A percentile compares a stretch with the other conserved stretches of the same genome.
These are phyloP conservation scores for Cheilinus undulatus DNA, from an alignment of 2,113 vertebrate genomes.

Conservation along the genomic window DNA sequence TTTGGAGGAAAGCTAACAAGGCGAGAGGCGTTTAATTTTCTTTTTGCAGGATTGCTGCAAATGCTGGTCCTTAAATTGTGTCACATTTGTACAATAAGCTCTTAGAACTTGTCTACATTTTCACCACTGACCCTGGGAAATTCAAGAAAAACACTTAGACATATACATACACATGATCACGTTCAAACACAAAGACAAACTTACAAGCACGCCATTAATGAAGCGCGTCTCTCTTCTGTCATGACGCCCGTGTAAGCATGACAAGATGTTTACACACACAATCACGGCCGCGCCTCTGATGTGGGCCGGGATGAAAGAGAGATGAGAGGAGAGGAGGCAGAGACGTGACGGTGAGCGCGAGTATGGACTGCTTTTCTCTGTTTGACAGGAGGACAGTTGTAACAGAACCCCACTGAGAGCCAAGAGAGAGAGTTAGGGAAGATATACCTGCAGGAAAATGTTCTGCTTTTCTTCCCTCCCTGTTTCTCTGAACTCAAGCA, in stretches of 20 bases:
- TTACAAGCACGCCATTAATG: slow-evolving; percentile 68
- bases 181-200: slow-evolving; percentile 72
- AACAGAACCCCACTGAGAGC: slow-evolving; percentile 72
- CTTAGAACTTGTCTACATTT: neutral
- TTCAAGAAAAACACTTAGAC: slow-evolving; percentile 22
- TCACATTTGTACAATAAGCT: slow-evolving; percentile 25
- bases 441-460: slow-evolving; percentile 51
- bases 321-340: slow-evolving; percentile 54
- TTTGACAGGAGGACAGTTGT: slow-evolving; percentile 78
- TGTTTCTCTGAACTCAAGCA: slow-evolving; percentile 47
- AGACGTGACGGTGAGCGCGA: slow-evolving; percentile 53
- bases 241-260: slow-evolving; percentile 74
- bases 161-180: slow-evolving; percentile 37
- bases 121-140: slow-evolving; percentile 54
- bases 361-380: slow-evolving; percentile 56
- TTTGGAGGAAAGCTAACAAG: slow-evolving; percentile 4
- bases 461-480: slow-evolving; percentile 4
- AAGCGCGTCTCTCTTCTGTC: slow-evolving; percentile 76
- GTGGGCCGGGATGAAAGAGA: slow-evolving; percentile 73
- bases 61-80: slow-evolving; percentile 23
- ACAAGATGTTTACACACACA: slow-evolving; percentile 82
- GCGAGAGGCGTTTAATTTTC: neutral
- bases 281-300: slow-evolving; percentile 74
- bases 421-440: slow-evolving; percentile 22
- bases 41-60: slow-evolving; percentile 14